Evolutionary conservation across 2,113 vertebrate species (phyloP).

Genomic region (Dicerorhinus sumatrensis): DNA sequence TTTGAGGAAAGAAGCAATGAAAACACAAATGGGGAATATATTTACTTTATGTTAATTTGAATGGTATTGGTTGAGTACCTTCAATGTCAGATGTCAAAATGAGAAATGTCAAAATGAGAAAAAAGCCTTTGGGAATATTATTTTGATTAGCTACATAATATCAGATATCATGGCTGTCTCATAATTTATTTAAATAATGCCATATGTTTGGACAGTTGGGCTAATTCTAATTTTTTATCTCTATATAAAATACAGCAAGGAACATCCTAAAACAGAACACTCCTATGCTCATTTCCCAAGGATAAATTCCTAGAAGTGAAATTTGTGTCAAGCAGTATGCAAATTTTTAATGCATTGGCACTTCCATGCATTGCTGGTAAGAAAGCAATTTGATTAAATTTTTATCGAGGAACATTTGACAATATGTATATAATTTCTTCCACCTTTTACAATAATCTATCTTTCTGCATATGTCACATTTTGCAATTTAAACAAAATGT

Average conservation of each 20-base stretch:
- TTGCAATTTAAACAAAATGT: constrained; percentile 1
- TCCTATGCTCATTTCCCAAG: not conserved
- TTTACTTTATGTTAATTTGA: not conserved
- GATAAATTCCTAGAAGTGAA: not conserved
- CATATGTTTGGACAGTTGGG: not conserved
- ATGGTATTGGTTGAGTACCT: not conserved
- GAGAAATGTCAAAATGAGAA: not conserved
- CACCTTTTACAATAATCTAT: not conserved
- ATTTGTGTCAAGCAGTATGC: not conserved
- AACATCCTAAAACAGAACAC: not conserved
- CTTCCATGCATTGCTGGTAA: not conserved
- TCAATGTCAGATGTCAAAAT: not conserved
- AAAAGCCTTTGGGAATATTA: not conserved
- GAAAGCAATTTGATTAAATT: constrained; percentile 57
- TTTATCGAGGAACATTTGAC: constrained; percentile 44
- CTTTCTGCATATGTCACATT: constrained; percentile 43
- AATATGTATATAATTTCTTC: not conserved
- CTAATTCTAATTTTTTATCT: not conserved
- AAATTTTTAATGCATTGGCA: not conserved
- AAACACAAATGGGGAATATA: not conserved
- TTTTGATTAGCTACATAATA: not conserved
- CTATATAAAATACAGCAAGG: not conserved
- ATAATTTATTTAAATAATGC: not conserved
- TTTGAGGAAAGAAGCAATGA: not conserved
- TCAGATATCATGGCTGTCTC: not conserved